Percentiles rank a stretch among this genome's conserved stretches.
Conservation (phyloP, 2,888 invertebrate genomes). For the Nowickia ferox region DNA sequence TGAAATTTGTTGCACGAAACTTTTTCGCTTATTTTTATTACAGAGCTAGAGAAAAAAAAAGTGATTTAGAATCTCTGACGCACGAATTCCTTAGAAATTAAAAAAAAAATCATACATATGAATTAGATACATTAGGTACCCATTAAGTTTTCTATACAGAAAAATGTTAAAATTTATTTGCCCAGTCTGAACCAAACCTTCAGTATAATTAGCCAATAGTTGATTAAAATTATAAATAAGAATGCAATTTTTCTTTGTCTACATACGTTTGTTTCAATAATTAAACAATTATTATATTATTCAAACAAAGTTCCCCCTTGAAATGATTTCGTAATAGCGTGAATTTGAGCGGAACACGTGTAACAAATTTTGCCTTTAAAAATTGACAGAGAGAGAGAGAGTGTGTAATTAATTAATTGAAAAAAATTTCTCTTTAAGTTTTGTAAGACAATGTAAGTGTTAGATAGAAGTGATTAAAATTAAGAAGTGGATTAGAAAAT, state of each 20-base stretch:
- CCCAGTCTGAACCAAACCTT: not conserved
- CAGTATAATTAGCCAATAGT: not conserved
- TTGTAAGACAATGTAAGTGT: not conserved
- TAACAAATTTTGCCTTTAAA: conserved; percentile 25
- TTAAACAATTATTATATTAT: conserved; percentile 2
- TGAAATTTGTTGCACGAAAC: too few relatives aligned
- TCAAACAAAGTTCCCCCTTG: conserved; percentile 9
- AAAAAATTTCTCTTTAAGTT: not conserved
- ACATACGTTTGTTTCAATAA: conserved; percentile 15
- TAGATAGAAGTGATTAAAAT: too few relatives aligned
- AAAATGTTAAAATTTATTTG: too few relatives aligned
- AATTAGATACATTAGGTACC: not conserved
- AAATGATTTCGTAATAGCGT: conserved; percentile 19
- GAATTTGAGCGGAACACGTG: conserved; percentile 42
- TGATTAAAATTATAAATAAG: conserved; percentile 10
- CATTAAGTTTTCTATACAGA: too few relatives aligned
- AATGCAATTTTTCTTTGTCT: conserved; percentile 1
- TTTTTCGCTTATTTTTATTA: too few relatives aligned
- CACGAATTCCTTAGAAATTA: too few relatives aligned
- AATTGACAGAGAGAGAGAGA: conserved; percentile 4
- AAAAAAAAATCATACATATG: too few relatives aligned
- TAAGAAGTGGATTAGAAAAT: too few relatives aligned
- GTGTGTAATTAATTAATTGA: not conserved
- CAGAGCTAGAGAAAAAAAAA: too few relatives aligned
- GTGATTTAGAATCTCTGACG: too few relatives aligned